Evolutionary conservation across 2,797 vertebrate species (phyloP), one percentile per base, ranked within the genome.

Genomic region (Pygocentrus nattereri): DNA sequence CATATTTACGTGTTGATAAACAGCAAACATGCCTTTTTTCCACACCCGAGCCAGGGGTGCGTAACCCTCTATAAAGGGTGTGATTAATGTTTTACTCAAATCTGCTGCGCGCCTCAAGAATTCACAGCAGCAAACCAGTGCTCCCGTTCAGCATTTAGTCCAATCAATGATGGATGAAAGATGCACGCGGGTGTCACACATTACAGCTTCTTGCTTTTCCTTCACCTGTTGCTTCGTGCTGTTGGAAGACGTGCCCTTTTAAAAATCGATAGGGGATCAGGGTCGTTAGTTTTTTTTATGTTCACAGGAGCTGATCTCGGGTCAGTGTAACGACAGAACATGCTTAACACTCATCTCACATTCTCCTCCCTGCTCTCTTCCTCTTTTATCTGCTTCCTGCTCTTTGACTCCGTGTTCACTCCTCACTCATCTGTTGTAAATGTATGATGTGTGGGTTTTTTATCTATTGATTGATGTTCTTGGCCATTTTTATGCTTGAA

Each of bases 51-150:
- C 65, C 69, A 15, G 30, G 3, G 21, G 30, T 1, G 47, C 8
- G 12, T 18, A 58, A 21, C 19, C 27, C 30, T 27, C 72, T 44
- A 59, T 74, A 38, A 74, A 52, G 31, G 49, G 31, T 3, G 10
- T 38, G 34, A 78, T 85, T 59, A 52, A 65, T 30, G 21, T 54
- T 41, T 41, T 69, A 34, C 65, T 62, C 62, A 61, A 75, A 76
- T 58, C 38, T 65, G 56, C 38, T 44, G 11, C 74, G 70, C 4
- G 6, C 19, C 41, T 72, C 72, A 10, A 72, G 23, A 56, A 74
- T 54, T 76, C 31, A n/a, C 19, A 34, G 16, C 79, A 23, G 12
- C 16, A 38, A 23, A 54, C 2, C 54, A 38, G 18, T 27, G 8
- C 2, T 65, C 44, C 49, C 25, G 34, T 21, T 30, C 58, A 38